A percentile compares a stretch with the other conserved stretches of the same genome.
Evolutionary conservation across 2,888 invertebrate species (phyloP).

Genomic region (Psylliodes chrysocephalus): DNA sequence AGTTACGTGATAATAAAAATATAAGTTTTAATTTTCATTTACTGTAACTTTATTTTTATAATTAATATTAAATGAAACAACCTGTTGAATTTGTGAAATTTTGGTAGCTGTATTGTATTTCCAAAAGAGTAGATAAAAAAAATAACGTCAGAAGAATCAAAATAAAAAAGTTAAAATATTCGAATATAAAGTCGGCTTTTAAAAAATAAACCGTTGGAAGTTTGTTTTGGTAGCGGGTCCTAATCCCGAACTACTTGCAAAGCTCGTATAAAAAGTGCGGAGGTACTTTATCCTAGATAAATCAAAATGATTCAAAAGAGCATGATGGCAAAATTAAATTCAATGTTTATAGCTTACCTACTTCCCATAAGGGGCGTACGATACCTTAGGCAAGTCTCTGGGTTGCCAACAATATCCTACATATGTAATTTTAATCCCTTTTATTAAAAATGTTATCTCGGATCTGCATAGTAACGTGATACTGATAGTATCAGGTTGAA

Average conservation of each 20-base stretch:
- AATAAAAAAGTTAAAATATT: conserved; percentile 16
- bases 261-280: conserved; percentile 38
- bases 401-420: conserved; percentile 60
- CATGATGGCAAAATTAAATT: conserved; percentile 54
- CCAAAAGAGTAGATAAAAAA: too few relatives aligned
- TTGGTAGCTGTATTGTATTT: too few relatives aligned
- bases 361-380: conserved; percentile 57
- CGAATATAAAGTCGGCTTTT: conserved; percentile 21
- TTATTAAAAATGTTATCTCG: conserved; percentile 63
- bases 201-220: conserved; percentile 37
- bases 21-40: too few relatives aligned
- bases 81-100: too few relatives aligned
- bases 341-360: conserved; percentile 52
- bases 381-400: conserved; percentile 53
- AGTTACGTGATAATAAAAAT: too few relatives aligned
- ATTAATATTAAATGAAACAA: too few relatives aligned
- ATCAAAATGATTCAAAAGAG: conserved; percentile 55
- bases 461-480: conserved; percentile 63
- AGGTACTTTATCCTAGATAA: conserved; percentile 51
- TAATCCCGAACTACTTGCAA: conserved; percentile 42
- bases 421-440: conserved; percentile 64
- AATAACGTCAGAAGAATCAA: too few relatives aligned
- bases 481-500: conserved; percentile 62
- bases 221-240: conserved; percentile 45
- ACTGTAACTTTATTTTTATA: too few relatives aligned